A percentile compares a stretch with the other conserved stretches of the same genome.
Evolutionary conservation across 2,797 vertebrate genomes (phyloP).

Genomic region (Iguana delicatissima): DNA sequence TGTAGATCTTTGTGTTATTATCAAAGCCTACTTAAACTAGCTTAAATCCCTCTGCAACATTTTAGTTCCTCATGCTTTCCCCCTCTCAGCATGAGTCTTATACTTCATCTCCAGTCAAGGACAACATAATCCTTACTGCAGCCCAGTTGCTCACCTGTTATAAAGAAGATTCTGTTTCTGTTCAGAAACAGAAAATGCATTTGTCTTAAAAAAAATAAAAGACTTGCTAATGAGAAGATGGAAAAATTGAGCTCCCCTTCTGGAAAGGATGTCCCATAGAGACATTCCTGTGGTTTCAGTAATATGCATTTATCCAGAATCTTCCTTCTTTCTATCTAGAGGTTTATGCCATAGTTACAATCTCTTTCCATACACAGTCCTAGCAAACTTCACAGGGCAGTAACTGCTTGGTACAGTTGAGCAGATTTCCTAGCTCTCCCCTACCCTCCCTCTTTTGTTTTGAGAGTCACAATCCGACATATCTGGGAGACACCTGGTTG

Average conservation of each 20-base stretch:
- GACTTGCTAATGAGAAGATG: background rate
- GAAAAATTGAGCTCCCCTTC: background rate
- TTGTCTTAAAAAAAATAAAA: background rate
- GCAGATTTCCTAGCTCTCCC: no score
- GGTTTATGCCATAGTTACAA: no score
- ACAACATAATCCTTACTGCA: background rate
- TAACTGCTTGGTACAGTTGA: no score
- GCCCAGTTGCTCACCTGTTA: background rate
- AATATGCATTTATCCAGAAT: background rate
- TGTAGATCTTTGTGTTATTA: no score
- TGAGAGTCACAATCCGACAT: no score
- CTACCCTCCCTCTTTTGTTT: no score
- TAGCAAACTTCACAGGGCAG: no score
- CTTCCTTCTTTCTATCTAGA: background rate
- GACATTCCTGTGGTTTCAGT: conserved; percentile 3
- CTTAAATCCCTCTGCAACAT: background rate
- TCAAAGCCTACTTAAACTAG: background rate
- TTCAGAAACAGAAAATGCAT: background rate
- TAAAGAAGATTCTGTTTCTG: background rate
- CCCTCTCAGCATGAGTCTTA: background rate
- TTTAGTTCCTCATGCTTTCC: background rate
- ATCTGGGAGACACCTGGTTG: no score
- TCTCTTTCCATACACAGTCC: no score
- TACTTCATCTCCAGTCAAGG: background rate
- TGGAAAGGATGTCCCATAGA: background rate